Evolutionary conservation across 2,888 invertebrate species (phyloP).

Genomic region (Dorcus parallelipipedus): DNA sequence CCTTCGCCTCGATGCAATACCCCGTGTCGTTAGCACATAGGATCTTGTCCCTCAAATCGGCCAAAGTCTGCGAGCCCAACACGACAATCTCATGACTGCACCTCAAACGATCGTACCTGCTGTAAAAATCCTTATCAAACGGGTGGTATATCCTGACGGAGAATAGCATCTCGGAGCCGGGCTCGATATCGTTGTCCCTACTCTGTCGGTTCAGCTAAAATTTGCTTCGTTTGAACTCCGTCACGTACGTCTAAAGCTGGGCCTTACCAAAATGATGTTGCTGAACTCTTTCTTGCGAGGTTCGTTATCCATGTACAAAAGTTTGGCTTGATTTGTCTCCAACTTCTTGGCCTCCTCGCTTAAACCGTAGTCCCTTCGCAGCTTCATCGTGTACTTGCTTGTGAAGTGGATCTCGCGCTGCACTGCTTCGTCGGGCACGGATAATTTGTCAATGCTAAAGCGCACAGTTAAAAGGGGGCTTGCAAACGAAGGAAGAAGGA

Average conservation of each 20-base stretch:
- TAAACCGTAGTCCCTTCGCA: constrained; percentile 4
- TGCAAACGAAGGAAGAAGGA: background rate
- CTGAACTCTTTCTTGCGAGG: constrained; percentile 7
- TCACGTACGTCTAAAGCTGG: background rate
- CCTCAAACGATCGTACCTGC: constrained; percentile 38
- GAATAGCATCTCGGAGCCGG: constrained; percentile 48
- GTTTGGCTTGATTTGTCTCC: constrained; percentile 15
- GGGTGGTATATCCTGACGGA: constrained; percentile 54
- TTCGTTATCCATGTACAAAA: background rate
- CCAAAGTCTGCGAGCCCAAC: constrained; percentile 65
- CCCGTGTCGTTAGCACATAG: constrained; percentile 69
- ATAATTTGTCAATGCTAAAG: constrained; percentile 17
- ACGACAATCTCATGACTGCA: constrained; percentile 59
- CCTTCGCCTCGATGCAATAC: constrained; percentile 59
- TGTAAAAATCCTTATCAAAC: constrained; percentile 31
- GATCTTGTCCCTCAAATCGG: constrained; percentile 71
- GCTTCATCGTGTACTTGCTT: constrained; percentile 9
- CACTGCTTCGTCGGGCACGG: constrained; percentile 12
- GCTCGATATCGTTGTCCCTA: constrained; percentile 65
- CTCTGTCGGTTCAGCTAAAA: no score
- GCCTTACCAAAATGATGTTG: constrained; percentile 7
- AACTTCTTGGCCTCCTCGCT: constrained; percentile 12
- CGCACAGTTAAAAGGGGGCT: background rate
- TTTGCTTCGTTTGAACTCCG: no score
- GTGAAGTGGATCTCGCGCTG: background rate